Percentiles rank a stretch among this genome's conserved stretches.
Conservation (phyloP, 2,113 vertebrate genomes). For the Carettochelys insculpta region DNA sequence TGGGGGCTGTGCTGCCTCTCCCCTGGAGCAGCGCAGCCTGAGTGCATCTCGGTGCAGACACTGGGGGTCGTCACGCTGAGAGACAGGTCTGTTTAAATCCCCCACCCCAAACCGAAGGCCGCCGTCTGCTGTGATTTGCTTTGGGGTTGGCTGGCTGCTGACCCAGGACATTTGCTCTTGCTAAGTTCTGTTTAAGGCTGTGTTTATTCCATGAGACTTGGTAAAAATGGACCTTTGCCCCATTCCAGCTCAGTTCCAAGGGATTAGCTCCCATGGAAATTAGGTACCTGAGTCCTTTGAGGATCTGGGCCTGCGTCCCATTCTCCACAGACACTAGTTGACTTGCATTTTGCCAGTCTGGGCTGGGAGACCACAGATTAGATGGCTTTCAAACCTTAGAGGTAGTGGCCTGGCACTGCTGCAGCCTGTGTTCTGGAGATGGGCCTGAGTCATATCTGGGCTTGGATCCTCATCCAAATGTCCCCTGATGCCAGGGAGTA, state of each 20-base stretch:
- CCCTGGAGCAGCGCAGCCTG: too few relatives aligned
- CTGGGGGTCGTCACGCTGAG: too few relatives aligned
- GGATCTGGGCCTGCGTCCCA: neutral
- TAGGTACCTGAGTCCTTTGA: neutral
- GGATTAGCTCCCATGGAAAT: neutral
- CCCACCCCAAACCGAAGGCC: neutral
- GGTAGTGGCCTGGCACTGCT: neutral
- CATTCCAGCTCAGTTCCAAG: neutral
- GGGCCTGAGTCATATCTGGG: neutral
- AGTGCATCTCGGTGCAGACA: too few relatives aligned
- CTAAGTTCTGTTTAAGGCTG: neutral
- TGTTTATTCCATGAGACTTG: neutral
- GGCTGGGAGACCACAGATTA: neutral
- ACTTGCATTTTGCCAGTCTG: neutral
- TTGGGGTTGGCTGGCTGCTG: too few relatives aligned
- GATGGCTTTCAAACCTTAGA: neutral
- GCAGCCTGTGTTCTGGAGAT: neutral
- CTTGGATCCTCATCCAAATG: neutral
- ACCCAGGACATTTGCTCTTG: neutral
- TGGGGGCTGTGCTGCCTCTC: too few relatives aligned
- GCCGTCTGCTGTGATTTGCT: neutral
- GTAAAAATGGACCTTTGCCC: neutral
- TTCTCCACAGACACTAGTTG: neutral
- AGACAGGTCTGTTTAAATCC: neutral
- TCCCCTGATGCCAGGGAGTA: too few relatives aligned